Base-by-base conservation (phyloP, 2,113 vertebrate species). In the Plotosus lineatus region DNA sequence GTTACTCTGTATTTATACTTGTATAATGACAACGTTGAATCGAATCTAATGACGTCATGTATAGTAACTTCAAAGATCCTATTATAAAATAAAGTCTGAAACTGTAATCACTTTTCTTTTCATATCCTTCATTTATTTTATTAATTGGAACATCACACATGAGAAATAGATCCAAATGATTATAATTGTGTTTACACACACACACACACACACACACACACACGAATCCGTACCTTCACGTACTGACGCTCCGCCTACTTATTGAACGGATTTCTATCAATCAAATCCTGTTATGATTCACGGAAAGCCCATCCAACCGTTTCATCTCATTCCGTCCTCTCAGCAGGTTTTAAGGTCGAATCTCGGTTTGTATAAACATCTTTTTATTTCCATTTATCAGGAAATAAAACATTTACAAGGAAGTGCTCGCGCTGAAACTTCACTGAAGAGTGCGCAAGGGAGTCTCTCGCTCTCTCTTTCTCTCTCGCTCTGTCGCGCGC, bases 241-340 rank as follows among this genome's bases (percentile, higher is more conserved):
- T 71, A 44, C 26, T 48, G 68, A 48, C 1, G 68, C 68, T 71
- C 68, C 68, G 68, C 42, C 68, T 44, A 71, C 68, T 71, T 19
- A 40, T 17, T 3, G 12, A 68, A 3, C 40, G 38, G 65, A 68
- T 15, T 68, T 12, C 63, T 66, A 15, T 26, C 42, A 46, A 46
- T 69, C 42, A 28, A 28, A 26, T 7, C 12, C 66, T n/a, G 66
- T 69, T 44, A 15, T 26, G 6, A 15, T 46, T 6, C 11, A 12
- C 2, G 6, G 9, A 26, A 46, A 19, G 14, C 14, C 12, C 40
- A 69, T 28, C 6, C 1, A 4, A 68, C 21, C 14, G 3, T 23
- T n/a, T 21, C 21, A 19, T 9, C 4, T 63, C 15, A 63, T 19
- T 4, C 14, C 1, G 26, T 31, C 3, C 31, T 60, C 56, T 15